phyloP scores from a whole-genome alignment of 2,797 vertebrate species.

The Garrulus glandarius region DNA sequence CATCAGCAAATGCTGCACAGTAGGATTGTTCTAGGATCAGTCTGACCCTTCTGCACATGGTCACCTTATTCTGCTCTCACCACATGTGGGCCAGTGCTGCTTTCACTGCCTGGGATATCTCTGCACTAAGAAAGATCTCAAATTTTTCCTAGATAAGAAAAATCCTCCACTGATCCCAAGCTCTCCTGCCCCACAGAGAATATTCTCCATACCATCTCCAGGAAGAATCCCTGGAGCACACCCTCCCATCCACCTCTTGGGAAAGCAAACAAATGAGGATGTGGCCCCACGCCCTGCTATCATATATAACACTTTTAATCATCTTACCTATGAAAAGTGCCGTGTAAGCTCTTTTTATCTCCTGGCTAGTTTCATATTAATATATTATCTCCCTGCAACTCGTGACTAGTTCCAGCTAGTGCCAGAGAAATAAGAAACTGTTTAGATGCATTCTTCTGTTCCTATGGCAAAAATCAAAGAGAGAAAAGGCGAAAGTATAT shows the following conservation, averaged over 20 bases:
- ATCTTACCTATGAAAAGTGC: slow-evolving; percentile 29
- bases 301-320: slow-evolving; percentile 29
- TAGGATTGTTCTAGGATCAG: neutral
- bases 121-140: neutral
- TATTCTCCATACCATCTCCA: neutral
- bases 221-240: neutral
- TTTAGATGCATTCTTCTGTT: slow-evolving; percentile 36
- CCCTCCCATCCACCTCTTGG: neutral
- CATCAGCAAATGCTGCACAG: neutral
- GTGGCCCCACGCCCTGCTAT: neutral
- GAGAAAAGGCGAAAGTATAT: slow-evolving; percentile 11
- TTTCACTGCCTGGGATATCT: neutral
- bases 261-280: neutral
- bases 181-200: neutral
- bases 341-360: slow-evolving; percentile 37
- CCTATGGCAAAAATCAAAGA: slow-evolving; percentile 29
- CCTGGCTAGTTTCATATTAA: slow-evolving; percentile 50
- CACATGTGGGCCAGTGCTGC: neutral
- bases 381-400: slow-evolving; percentile 48
- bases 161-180: neutral
- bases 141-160: neutral
- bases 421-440: slow-evolving; percentile 7
- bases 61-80: neutral
- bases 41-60: neutral
- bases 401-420: neutral